Evolutionary conservation across 2,113 vertebrate species (phyloP).

Genomic region (Calyptomena viridis): DNA sequence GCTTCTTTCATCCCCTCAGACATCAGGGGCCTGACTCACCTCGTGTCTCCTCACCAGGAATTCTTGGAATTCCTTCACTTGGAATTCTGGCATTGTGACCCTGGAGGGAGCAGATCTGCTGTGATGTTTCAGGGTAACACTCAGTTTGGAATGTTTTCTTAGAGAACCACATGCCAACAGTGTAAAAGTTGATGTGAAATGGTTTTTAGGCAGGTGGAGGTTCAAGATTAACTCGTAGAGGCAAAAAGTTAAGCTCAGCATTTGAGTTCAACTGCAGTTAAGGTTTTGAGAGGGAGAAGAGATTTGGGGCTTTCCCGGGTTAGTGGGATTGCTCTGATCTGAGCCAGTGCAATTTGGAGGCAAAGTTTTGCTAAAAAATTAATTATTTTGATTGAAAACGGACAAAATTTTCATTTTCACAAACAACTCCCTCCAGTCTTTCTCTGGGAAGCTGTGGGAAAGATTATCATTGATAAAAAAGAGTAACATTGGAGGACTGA

Average conservation of each 20-base stretch:
- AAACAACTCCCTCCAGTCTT: accelerated
- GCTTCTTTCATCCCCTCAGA: background rate
- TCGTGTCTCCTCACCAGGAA: accelerated
- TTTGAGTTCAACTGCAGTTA: background rate
- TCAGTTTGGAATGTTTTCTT: background rate
- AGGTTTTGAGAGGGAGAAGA: background rate
- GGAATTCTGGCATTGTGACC: background rate
- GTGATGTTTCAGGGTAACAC: background rate
- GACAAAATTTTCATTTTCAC: background rate
- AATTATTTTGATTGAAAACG: background rate
- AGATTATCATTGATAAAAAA: background rate
- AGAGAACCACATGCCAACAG: background rate
- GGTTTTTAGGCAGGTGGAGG: background rate
- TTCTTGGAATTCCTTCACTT: no score
- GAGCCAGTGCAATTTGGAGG: background rate
- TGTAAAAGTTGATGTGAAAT: background rate
- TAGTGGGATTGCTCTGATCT: background rate
- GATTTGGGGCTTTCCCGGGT: background rate
- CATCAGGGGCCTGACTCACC: accelerated
- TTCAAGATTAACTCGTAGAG: background rate
- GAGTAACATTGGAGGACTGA: background rate
- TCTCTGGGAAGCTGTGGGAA: background rate
- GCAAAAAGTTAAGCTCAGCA: accelerated
- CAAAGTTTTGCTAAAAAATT: background rate
- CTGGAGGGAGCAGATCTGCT: background rate